These are phyloP conservation scores for Lithophane ornitopus DNA, from an alignment of 2,888 invertebrate species.

Conservation along the genomic window DNA sequence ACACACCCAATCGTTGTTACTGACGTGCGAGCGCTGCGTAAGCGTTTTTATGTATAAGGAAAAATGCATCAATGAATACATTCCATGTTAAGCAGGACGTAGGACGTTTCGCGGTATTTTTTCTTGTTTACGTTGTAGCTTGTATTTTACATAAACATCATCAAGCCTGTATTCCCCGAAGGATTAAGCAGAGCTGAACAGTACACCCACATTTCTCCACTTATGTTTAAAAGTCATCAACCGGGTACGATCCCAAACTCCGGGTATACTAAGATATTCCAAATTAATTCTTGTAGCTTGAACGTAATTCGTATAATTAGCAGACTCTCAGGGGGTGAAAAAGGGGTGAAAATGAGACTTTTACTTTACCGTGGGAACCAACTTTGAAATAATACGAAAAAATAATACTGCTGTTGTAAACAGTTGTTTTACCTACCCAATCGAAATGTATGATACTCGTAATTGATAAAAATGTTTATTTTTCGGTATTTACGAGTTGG, in stretches of 20 bases:
- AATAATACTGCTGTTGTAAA: neutral
- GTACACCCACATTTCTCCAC: neutral
- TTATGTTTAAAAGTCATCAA: neutral
- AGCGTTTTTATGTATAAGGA: slow-evolving; percentile 23
- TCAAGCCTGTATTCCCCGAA: neutral
- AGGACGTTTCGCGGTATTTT: neutral
- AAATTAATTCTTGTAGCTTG: neutral
- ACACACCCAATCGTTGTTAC: neutral
- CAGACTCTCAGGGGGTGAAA: neutral
- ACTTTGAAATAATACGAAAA: neutral
- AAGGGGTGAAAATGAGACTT: neutral
- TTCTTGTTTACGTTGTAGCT: neutral
- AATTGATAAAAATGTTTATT: neutral
- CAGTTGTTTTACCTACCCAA: neutral
- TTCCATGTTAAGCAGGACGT: neutral
- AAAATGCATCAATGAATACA: slow-evolving; percentile 24
- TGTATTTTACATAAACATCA: neutral
- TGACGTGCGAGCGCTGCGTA: slow-evolving; percentile 20
- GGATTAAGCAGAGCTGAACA: neutral
- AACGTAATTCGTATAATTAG: neutral
- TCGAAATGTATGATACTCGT: neutral
- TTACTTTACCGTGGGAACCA: neutral
- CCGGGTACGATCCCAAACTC: neutral
- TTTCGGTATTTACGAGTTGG: neutral
- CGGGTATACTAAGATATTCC: neutral